Conservation (phyloP, 2,113 vertebrate species). For the Burhinus bistriatus region DNA sequence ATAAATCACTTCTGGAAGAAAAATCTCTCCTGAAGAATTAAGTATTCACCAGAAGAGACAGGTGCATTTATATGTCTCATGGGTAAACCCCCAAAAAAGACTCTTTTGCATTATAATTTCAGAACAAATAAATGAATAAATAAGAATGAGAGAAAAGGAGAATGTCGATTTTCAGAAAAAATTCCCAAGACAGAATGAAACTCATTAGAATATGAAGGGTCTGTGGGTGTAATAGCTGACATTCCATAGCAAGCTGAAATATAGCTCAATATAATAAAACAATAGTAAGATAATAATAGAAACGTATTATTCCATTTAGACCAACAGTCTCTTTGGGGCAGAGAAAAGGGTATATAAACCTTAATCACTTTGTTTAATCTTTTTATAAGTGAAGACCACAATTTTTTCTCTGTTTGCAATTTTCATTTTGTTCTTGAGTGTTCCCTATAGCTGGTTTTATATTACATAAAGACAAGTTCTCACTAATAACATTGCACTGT, state of each 20-base stretch:
- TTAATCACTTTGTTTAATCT: not conserved
- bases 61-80: not conserved
- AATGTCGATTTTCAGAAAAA: not conserved
- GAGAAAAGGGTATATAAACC: not conserved
- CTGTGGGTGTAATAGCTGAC: not conserved
- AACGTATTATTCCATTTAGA: not conserved
- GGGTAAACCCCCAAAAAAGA: not conserved
- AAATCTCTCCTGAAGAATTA: not conserved
- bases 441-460: not conserved
- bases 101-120: not conserved
- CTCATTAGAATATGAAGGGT: not conserved
- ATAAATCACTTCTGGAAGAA: not conserved
- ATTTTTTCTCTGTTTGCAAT: not conserved
- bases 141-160: not conserved
- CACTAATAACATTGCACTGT: not conserved
- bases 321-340: not conserved
- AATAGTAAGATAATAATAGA: not conserved
- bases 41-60: not conserved
- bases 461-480: not conserved
- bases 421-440: not conserved
- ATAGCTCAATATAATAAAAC: not conserved
- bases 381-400: not conserved
- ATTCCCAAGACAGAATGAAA: not conserved
- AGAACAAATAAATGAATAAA: not conserved
- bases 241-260: not conserved